Conservation (phyloP, 2,113 vertebrate species). For the Antechinus flavipes region DNA sequence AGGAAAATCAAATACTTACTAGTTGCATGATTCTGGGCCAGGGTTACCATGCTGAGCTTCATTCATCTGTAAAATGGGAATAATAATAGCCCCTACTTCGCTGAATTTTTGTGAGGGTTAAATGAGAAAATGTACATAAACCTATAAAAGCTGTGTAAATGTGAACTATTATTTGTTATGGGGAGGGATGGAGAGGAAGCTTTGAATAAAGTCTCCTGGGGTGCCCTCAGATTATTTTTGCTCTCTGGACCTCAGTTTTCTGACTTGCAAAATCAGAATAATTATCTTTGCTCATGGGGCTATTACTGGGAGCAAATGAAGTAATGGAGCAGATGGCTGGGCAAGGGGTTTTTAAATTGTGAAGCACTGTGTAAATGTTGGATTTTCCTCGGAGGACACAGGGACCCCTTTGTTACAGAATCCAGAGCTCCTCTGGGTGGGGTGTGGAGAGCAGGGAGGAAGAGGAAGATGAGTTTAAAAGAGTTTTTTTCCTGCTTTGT, state of each 20-base stretch:
- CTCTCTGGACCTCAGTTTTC: not conserved
- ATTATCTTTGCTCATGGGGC: not conserved
- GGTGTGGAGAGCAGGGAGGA: not conserved
- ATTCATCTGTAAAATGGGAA: not conserved
- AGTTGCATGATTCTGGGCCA: not conserved
- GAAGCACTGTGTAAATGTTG: not conserved
- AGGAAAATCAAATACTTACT: not conserved
- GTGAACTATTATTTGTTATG: not conserved
- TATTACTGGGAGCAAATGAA: not conserved
- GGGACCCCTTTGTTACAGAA: constrained; percentile 3
- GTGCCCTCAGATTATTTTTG: not conserved
- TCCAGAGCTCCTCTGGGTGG: not conserved
- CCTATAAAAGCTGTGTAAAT: not conserved
- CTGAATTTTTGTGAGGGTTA: not conserved
- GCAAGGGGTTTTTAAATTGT: not conserved
- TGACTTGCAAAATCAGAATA: not conserved
- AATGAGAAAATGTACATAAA: not conserved
- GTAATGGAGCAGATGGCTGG: not conserved
- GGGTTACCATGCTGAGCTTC: not conserved
- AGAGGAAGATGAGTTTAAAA: not conserved
- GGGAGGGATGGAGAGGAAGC: not conserved
- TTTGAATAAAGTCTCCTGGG: not conserved
- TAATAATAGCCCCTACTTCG: not conserved
- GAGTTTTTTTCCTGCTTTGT: not conserved
- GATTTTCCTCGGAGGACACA: not conserved